Conservation (phyloP, 1,140 invertebrate species). For the Venturia canescens region DNA sequence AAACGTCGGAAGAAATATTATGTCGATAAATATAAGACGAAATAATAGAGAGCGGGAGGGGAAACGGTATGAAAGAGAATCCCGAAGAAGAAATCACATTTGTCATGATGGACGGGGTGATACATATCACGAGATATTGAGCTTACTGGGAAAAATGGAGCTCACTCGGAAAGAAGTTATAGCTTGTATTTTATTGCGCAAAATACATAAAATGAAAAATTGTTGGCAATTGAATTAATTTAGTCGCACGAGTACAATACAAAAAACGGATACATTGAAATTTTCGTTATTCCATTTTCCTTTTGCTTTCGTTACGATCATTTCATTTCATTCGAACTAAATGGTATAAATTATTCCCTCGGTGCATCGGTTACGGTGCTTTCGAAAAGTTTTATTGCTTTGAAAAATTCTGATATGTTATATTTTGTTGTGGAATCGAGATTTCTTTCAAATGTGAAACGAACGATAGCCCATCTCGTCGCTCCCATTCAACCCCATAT, state of each 20-base stretch:
- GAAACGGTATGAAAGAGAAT: constrained; percentile 1
- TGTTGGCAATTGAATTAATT: neutral
- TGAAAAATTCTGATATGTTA: too few relatives aligned
- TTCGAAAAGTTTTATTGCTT: too few relatives aligned
- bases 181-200: neutral
- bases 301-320: too few relatives aligned
- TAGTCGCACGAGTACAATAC: neutral
- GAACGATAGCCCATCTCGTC: too few relatives aligned
- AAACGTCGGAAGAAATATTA: neutral
- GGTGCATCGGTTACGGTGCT: too few relatives aligned
- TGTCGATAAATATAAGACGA: constrained; percentile 3
- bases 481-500: neutral
- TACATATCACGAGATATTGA: constrained; percentile 11
- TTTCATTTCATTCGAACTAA: too few relatives aligned
- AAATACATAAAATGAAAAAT: neutral
- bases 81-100: neutral
- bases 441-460: too few relatives aligned
- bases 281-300: neutral
- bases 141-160: constrained; percentile 10
- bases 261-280: too few relatives aligned
- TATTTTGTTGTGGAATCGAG: too few relatives aligned
- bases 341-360: too few relatives aligned
- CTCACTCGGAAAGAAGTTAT: neutral
- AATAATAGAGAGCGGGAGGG: neutral
- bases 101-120: constrained; percentile 6